Conservation (phyloP, 2,113 vertebrate species). For the Oryzias curvinotus region DNA sequence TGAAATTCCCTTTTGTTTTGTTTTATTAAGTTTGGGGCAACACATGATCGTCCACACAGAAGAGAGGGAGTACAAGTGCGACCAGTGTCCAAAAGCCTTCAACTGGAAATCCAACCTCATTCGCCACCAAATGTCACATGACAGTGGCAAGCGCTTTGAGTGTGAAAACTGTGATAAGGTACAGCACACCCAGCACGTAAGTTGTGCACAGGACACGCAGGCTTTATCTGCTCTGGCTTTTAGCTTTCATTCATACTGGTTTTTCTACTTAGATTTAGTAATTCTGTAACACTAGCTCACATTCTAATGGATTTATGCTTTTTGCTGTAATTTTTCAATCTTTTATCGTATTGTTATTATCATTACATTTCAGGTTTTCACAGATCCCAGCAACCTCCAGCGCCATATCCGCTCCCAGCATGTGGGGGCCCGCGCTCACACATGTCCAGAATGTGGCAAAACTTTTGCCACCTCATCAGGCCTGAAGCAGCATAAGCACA, state of each 20-base stretch:
- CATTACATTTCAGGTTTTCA: constrained; percentile 86
- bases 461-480: constrained; percentile 98
- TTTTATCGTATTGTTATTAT: constrained; percentile 27
- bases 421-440: constrained; percentile 93
- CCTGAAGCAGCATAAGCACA: constrained; percentile 99
- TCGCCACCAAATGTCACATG: constrained; percentile 99
- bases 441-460: constrained; percentile 98
- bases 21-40: constrained; percentile 86
- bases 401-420: constrained; percentile 98
- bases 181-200: constrained; percentile 79
- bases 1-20: constrained; percentile 22
- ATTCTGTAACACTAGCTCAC: constrained; percentile 7
- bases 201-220: constrained; percentile 72
- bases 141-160: constrained; percentile 98
- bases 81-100: constrained; percentile 99
- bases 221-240: constrained; percentile 40
- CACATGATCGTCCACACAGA: constrained; percentile 99
- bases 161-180: constrained; percentile 99
- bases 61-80: constrained; percentile 97
- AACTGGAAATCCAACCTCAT: constrained; percentile 99
- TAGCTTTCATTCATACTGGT: constrained; percentile 4
- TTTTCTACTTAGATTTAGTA: constrained; percentile 3
- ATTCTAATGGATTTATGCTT: not conserved
- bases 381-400: constrained; percentile 99
- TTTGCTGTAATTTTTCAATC: constrained; percentile 4